Base-by-base conservation (phyloP, 1,140 invertebrate genomes). In the Phthorimaea operculella region DNA sequence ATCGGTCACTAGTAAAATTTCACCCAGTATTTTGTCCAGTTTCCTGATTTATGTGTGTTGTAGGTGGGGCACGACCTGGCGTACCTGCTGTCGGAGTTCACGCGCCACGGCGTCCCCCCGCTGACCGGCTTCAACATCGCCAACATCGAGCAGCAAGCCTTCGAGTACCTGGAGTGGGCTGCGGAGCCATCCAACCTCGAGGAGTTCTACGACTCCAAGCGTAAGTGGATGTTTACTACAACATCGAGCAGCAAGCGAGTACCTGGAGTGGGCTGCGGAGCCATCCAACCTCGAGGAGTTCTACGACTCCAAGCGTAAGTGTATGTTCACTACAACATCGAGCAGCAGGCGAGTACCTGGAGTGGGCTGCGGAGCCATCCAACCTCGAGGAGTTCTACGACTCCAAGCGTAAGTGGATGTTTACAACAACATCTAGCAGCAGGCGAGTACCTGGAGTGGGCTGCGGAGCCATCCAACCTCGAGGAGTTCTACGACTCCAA, bases 391-490 rank as follows among this genome's bases (percentile, higher is more conserved):
- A 66, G 14, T 51, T 68, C 12, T 68, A 55, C 18, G 66, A 72
- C 42, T 62, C 57, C 51, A 68, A 63, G 58, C 55, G 74, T 75
- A 59, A 76, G 74, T 74, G 60, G n/a, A n/a, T n/a, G n/a, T n/a
- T n/a, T n/a, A n/a, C n/a, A n/a, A n/a, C n/a, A 45, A 51, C 18
- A 55, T 74, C 15, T 54, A 57, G 1, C 62, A 69, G 1, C 59
- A 65, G 9, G 62, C 70, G 58, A 58, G 8, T 68, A 60, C 34
- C 62, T 78, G 8, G 36, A 57, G 0, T 74, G 73, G 75, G 68
- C 71, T n/a, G 0, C 61, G 64, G 17, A 57, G 28, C 36, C 54
- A 0, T 33, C 54, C 9, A 63, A 62, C 14, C 48, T 66, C 0
- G 61, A 60, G 1, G 57, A 66, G 14, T 51, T 68, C 12, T 68